These are phyloP conservation scores for Spialia ferax DNA, from an alignment of 2,888 invertebrate genomes.

Conservation along the genomic window DNA sequence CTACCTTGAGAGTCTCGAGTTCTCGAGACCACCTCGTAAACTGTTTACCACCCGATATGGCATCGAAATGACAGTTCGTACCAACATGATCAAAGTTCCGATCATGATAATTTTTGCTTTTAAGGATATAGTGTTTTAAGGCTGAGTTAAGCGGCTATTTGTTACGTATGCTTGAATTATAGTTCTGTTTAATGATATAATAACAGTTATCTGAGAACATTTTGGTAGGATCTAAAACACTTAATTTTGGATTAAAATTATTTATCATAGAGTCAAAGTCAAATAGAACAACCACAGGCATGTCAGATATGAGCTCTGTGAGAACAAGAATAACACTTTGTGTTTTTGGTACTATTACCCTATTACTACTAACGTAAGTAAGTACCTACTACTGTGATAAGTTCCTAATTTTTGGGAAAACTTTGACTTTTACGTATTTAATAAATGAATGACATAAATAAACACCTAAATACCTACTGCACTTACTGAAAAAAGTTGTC, in stretches of 20 bases:
- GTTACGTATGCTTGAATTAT: not conserved
- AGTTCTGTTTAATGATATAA: not conserved
- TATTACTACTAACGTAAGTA: too few species aligned
- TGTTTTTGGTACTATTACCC: too few species aligned
- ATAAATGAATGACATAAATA: too few species aligned
- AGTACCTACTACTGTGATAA: too few species aligned
- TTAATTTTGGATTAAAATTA: not conserved
- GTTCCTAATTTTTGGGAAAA: too few species aligned
- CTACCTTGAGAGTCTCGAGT: too few species aligned
- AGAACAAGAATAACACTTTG: too few species aligned
- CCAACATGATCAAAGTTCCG: conserved; percentile 25
- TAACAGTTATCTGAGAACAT: not conserved
- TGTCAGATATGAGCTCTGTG: too few species aligned
- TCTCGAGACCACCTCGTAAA: conserved; percentile 32
- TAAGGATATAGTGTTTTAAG: conserved; percentile 4
- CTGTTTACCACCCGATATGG: conserved; percentile 18
- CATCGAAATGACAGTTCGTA: conserved; percentile 5
- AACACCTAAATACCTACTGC: not conserved
- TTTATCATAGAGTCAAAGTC: too few species aligned
- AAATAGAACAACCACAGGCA: too few species aligned
- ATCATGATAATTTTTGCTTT: conserved; percentile 16
- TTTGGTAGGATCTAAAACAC: not conserved
- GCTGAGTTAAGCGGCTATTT: not conserved
- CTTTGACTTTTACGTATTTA: conserved; percentile 21
- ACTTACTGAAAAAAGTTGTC: not conserved